Evolutionary conservation across 2,797 vertebrate genomes (phyloP).

Genomic region (Acanthiza pusilla): DNA sequence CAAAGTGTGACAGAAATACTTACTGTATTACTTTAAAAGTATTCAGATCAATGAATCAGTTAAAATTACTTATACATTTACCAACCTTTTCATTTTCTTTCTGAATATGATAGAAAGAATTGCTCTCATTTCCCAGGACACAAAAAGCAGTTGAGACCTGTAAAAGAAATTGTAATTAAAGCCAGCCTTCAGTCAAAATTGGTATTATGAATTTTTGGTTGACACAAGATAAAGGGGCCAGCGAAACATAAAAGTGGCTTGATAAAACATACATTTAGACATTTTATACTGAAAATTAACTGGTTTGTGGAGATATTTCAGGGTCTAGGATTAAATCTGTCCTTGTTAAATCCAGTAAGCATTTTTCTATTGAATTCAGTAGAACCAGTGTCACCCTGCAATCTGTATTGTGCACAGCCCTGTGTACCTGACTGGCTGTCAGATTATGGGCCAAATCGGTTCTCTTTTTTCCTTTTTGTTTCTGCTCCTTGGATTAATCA

Average conservation of each 20-base stretch:
- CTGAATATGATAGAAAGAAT: slow-evolving; percentile 63
- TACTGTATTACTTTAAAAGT: slow-evolving; percentile 71
- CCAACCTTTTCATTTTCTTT: slow-evolving; percentile 73
- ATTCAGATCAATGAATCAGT: slow-evolving; percentile 75
- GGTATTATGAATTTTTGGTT: slow-evolving; percentile 68
- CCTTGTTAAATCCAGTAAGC: slow-evolving; percentile 2
- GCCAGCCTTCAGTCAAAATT: slow-evolving; percentile 61
- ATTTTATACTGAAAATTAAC: slow-evolving; percentile 51
- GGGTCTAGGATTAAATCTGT: neutral
- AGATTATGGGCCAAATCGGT: neutral
- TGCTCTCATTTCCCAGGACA: slow-evolving; percentile 48
- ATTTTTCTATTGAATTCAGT: neutral
- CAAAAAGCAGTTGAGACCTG: slow-evolving; percentile 63
- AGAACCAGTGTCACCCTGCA: neutral
- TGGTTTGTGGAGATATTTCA: neutral
- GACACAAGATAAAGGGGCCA: slow-evolving; percentile 66
- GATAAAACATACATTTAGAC: slow-evolving; percentile 52
- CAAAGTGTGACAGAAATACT: slow-evolving; percentile 76
- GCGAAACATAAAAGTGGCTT: slow-evolving; percentile 64
- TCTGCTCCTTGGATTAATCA: neutral
- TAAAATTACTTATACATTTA: slow-evolving; percentile 72
- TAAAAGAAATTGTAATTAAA: slow-evolving; percentile 70
- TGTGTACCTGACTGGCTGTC: neutral
- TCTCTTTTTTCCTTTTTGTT: neutral
- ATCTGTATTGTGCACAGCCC: neutral